Evolutionary conservation across 2,888 invertebrate species (phyloP), one percentile per base, ranked within the genome.

Genomic region (Leucophora obtusa): DNA sequence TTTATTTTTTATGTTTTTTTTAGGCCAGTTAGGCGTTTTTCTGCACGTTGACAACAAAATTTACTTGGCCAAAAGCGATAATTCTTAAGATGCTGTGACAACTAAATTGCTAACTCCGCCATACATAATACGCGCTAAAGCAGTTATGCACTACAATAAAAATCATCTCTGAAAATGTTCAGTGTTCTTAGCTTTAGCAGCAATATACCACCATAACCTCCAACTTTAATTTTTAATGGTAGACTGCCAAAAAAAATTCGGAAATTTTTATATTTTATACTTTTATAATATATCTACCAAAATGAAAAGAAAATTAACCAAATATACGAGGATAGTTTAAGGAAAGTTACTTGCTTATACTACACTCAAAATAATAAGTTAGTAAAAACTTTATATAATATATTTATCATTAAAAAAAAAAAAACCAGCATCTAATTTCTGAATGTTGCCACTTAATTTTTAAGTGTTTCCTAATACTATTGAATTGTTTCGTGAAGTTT

Each of bases 1-100:
- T 60, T 79, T 75, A 72, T 79, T 6, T 62, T 70, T 63, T 60
- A n/a, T 59, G 53, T 79, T 75, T 69, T 79, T 60, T 70, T 56
- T 65, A 15, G 80, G 75, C 74, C 75, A 75, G 60, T 75, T 79
- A 78, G 75, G 76, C 82, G 74, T 73, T 81, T 74, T 74, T 50
- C 72, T 63, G 78, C 79, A 84, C 85, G 88, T 88, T 88, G 88
- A 88, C 88, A 88, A 88, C 87, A 88, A 88, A 87, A 88, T 88
- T 87, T 82, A 83, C 87, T 88, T 84, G 83, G 87, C 87, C 87
- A 87, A 88, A 88, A 88, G 88, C 88, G 87, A 88, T 88, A 88
- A 88, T 88, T 88, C 88, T 87, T 88, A 73, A 85, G 82, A 84
- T 86, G 87, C 87, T 88, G 87, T 88, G 88, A 88, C 88, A 88